Percentiles rank a stretch among this genome's conserved stretches.
These are phyloP conservation scores for Andrena fulva DNA, from an alignment of 2,888 invertebrate genomes.

Conservation along the genomic window DNA sequence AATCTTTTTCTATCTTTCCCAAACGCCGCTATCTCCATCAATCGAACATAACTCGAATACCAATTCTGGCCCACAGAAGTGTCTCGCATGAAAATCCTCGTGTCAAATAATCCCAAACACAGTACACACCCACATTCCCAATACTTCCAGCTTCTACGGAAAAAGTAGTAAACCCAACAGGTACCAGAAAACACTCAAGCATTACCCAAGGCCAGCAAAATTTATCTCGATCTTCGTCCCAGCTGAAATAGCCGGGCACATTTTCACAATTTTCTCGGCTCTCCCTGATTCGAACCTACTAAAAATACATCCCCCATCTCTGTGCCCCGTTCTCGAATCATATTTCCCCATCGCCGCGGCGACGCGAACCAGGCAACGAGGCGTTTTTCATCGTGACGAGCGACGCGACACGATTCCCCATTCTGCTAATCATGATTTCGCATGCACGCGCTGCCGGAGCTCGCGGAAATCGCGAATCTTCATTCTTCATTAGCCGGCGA, in stretches of 20 bases:
- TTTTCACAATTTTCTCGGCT: not conserved
- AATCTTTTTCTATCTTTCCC: no score
- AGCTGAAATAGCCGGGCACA: not conserved
- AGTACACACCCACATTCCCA: no score
- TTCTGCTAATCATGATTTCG: slow-evolving; percentile 66
- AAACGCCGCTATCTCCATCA: no score
- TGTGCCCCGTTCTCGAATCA: slow-evolving; percentile 15
- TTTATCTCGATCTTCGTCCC: not conserved
- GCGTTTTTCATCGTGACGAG: slow-evolving; percentile 41
- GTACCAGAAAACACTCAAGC: no score
- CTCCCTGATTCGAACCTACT: not conserved
- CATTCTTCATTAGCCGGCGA: slow-evolving; percentile 61
- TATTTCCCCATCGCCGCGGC: slow-evolving; percentile 29
- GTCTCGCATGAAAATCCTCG: no score
- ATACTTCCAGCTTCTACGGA: no score
- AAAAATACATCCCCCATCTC: not conserved
- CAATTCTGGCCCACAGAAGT: no score
- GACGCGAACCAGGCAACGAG: not conserved
- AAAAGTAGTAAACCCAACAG: no score
- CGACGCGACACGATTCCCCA: slow-evolving; percentile 40
- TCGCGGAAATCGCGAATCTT: slow-evolving; percentile 72
- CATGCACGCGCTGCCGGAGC: slow-evolving; percentile 55
- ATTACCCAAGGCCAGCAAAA: not conserved
- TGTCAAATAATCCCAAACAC: no score
- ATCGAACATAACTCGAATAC: no score